Evolutionary conservation across 2,113 vertebrate genomes (phyloP), one percentile per base, ranked within the genome.

Genomic region (Stigmatopora argus): DNA sequence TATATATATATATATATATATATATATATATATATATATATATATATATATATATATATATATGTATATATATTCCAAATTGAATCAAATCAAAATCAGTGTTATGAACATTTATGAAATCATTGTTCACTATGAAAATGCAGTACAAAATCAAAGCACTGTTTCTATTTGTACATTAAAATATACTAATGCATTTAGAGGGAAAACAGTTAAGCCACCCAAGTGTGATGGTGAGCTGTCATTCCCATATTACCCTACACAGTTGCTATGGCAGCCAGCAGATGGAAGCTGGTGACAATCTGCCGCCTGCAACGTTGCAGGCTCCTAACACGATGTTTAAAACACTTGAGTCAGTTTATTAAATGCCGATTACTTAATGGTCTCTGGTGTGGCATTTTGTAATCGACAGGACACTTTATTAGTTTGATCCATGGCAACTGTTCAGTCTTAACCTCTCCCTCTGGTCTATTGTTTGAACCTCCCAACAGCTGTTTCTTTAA

Each of bases 231-330:
- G 61, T 69, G 79, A 76, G 55, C 65, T 81, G 77, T 79, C 81
- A 78, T 19, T 77, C 47, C 34, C 46, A 44, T 31, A 53, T 62
- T 52, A 61, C 19, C 35, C 55, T 55, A 55, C 51, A 62, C 71
- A 64, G 73, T 78, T 76, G 66, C 62, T 74, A 62, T 58, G 57
- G 51, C 67, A 68, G 71, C 38, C 23, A 82, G 79, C 80, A 88
- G 83, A 86, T 85, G 81, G 81, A 67, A 69, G 71, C 44, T 67
- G 70, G 80, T 60, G 26, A 62, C 56, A 67, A 77, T 69, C 73
- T 84, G 80, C 58, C 76, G 73, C 72, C 73, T 71, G 48, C 57
- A 71, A 78, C 65, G 69, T 23, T 53, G 35, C 59, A 66, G 55
- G 78, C 65, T 38, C 19, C 62, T 21, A 21, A 46, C 55, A 48